Evolutionary conservation across 2,888 invertebrate species (phyloP), one percentile per base, ranked within the genome.

Genomic region (Azorinus chamasolen): DNA sequence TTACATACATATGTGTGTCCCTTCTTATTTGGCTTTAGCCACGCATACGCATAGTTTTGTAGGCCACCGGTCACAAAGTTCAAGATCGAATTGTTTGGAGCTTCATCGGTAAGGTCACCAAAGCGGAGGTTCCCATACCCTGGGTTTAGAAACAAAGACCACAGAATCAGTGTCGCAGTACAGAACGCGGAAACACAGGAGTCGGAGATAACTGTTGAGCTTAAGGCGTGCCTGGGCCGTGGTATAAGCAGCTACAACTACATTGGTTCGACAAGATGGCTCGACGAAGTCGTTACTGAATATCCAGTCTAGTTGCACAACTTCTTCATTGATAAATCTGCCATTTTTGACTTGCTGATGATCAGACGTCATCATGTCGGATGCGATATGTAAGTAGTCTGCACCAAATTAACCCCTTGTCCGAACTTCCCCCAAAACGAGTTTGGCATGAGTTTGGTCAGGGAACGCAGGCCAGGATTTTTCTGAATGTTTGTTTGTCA

Each of bases 401-500:
- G 70, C 18, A 48, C 22, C n/a, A 70, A 20, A 51, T 70, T 70
- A 4, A 62, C 27, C 16, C 70, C 51, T 39, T 70, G 70, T 4
- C 70, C 70, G n/a, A 62, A 62, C 39, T 70, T 70, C 14, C 71
- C 71, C 63, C 71, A 59, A 39, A 68, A 68, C 3, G 59, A 51
- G 32, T 68, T 68, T 3, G 50, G 37, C 58, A 66, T 57, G 39
- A 70, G 18, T 45, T 62, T 70, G 3, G 70, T 25, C 39, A 70
- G 46, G 37, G 57, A 62, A 18, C 64, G 45, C 25, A 57, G 48
- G 20, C 39, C 78, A n/a, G 64, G 78, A 62, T 62, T 73, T 43
- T 50, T 41, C 89, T 76, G 59, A 86, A 90, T 20, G 64, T 65
- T 8, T 66, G 53, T 68, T 78, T 87, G 10, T 81, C 75, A 24